Evolutionary conservation across 2,797 vertebrate genomes (phyloP).

Genomic region (Setipinna tenuifilis): DNA sequence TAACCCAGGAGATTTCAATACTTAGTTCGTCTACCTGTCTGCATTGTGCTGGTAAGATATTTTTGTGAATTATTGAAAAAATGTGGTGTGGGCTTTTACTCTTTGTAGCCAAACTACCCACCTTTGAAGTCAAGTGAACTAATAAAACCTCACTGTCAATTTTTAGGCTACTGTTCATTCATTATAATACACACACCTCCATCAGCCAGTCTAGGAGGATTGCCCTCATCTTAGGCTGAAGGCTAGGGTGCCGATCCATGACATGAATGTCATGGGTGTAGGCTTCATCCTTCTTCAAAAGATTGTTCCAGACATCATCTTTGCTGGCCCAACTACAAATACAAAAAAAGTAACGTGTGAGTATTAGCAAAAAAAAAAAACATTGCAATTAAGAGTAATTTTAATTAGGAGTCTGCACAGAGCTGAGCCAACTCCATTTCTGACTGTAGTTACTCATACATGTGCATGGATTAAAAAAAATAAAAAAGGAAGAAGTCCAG

Average conservation of each 20-base stretch:
- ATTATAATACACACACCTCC: conserved; percentile 80
- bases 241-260: conserved; percentile 89
- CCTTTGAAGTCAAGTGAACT: no score
- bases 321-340: conserved; percentile 88
- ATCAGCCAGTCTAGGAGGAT: conserved; percentile 97
- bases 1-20: no score
- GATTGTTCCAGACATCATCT: conserved; percentile 93
- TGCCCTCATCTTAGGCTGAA: conserved; percentile 93
- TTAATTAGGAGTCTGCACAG: no score
- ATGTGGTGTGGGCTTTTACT: no score
- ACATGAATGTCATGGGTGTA: conserved; percentile 84
- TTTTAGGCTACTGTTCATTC: background rate
- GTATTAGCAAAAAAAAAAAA: background rate
- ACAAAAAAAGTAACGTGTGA: background rate
- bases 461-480: no score
- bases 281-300: conserved; percentile 87
- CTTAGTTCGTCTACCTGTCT: no score
- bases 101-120: no score
- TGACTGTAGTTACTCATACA: no score
- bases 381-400: background rate
- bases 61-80: no score
- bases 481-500: no score
- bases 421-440: no score
- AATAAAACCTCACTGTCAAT: background rate
- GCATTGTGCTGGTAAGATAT: no score